Evolutionary conservation across 1,140 invertebrate genomes (phyloP), one percentile per base, ranked within the genome.

Genomic region (Eciton burchellii): DNA sequence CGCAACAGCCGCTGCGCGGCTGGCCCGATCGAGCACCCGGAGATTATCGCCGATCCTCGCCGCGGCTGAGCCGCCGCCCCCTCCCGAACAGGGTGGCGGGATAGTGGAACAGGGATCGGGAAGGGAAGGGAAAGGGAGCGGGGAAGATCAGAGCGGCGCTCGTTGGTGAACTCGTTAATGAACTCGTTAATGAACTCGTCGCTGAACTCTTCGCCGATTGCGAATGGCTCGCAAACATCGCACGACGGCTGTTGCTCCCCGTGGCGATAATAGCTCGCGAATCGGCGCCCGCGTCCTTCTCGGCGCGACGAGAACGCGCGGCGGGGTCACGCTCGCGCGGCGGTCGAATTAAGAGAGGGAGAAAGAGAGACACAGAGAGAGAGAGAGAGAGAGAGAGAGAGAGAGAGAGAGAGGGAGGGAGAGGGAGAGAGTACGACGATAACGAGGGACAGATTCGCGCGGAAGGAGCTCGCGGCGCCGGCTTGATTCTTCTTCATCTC

Each of bases 401-500:
- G n/a, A n/a, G n/a, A n/a, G n/a, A n/a, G n/a, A n/a, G n/a, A n/a
- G n/a, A n/a, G n/a, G n/a, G n/a, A n/a, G n/a, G n/a, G n/a, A n/a
- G n/a, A n/a, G n/a, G n/a, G n/a, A n/a, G n/a, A n/a, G n/a, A n/a
- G n/a, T n/a, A n/a, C n/a, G 52, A 77, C 68, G 72, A 71, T 45
- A 85, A 87, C 85, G 76, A 87, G n/a, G n/a, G 21, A 52, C 43
- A 8, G 16, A n/a, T n/a, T 6, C 16, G 35, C 52, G 57, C 68
- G 65, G 66, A 72, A 70, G 68, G 52, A 79, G 81, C 73, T 43
- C 54, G 29, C 81, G 87, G 85, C 83, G 86, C 74, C 73, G 83
- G 76, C 45, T 60, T 71, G 52, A 45, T 82, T 43, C 35, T 26
- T 81, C 81, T 65, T 74, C 62, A n/a, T n/a, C n/a, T n/a, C 72